Percentiles rank a stretch among this genome's conserved stretches.
Conservation (phyloP, 2,797 vertebrate species). For the Enteromius treurensis region DNA sequence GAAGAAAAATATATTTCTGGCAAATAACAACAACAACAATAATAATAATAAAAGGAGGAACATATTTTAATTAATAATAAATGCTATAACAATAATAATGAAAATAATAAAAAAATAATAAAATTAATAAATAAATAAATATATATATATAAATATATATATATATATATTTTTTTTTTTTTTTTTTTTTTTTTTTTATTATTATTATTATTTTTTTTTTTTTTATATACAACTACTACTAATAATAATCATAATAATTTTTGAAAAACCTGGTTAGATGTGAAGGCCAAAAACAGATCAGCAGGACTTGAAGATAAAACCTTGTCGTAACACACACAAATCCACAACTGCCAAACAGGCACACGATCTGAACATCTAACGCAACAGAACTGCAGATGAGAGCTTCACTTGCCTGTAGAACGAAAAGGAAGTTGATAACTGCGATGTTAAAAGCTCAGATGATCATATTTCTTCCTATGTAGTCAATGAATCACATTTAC, state of each 20-base stretch:
- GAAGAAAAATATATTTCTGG: too few relatives aligned
- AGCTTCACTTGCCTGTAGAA: not conserved
- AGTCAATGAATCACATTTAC: conserved; percentile 61
- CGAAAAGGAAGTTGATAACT: not conserved
- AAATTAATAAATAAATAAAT: too few relatives aligned
- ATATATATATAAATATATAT: not conserved
- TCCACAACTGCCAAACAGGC: not conserved
- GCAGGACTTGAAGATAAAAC: not conserved
- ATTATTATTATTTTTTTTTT: too few relatives aligned
- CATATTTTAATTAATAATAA: too few relatives aligned
- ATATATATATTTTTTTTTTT: too few relatives aligned
- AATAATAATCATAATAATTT: not conserved
- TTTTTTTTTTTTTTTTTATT: too few relatives aligned
- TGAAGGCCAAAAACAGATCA: not conserved
- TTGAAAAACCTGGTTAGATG: not conserved
- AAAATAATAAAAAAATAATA: too few relatives aligned
- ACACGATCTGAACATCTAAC: not conserved
- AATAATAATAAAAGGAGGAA: too few relatives aligned
- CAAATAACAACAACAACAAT: too few relatives aligned
- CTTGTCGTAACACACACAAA: not conserved
- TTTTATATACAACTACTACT: too few relatives aligned
- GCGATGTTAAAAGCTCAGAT: conserved; percentile 2
- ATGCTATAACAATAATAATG: too few relatives aligned
- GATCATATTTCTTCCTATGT: conserved; percentile 20
- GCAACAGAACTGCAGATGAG: not conserved